Percentiles rank a stretch among this genome's conserved stretches.
Evolutionary conservation across 2,113 vertebrate genomes (phyloP).

Genomic region (Oxyura jamaicensis): DNA sequence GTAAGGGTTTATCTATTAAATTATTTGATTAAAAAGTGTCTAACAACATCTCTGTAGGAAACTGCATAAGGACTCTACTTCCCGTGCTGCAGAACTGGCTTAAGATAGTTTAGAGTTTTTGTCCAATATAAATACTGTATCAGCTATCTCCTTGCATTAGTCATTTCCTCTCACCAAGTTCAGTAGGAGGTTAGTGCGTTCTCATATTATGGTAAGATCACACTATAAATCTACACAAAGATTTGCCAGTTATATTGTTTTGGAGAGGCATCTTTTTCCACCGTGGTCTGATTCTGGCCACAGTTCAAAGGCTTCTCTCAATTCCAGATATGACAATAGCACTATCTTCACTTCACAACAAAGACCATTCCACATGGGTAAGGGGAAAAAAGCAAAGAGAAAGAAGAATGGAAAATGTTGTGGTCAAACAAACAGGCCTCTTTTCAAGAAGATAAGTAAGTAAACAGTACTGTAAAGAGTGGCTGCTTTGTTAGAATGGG

Average conservation of each 20-base stretch:
- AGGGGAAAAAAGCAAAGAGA: background rate
- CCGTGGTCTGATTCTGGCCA: slow-evolving; percentile 57
- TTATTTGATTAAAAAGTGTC: slow-evolving; percentile 54
- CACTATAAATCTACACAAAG: slow-evolving; percentile 43
- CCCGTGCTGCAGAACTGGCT: slow-evolving; percentile 72
- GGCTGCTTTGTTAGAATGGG: background rate
- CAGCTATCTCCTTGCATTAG: slow-evolving; percentile 78
- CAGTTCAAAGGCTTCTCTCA: slow-evolving; percentile 66
- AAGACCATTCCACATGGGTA: background rate
- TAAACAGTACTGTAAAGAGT: background rate
- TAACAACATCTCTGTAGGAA: slow-evolving; percentile 78
- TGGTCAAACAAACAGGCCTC: slow-evolving; percentile 31
- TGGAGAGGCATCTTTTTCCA: slow-evolving; percentile 70
- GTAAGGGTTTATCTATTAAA: slow-evolving; percentile 45
- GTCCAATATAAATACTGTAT: slow-evolving; percentile 85
- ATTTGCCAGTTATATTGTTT: slow-evolving; percentile 49
- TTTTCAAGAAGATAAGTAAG: slow-evolving; percentile 30
- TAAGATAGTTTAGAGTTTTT: slow-evolving; percentile 46
- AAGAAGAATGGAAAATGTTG: slow-evolving; percentile 32
- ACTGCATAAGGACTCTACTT: slow-evolving; percentile 74
- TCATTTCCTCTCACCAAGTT: slow-evolving; percentile 84
- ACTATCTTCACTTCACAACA: slow-evolving; percentile 13
- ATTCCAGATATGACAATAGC: slow-evolving; percentile 56
- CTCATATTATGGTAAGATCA: slow-evolving; percentile 76
- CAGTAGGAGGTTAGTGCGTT: slow-evolving; percentile 81